These are phyloP conservation scores for Chiloscyllium punctatum DNA, from an alignment of 2,797 vertebrate species.

Conservation along the genomic window DNA sequence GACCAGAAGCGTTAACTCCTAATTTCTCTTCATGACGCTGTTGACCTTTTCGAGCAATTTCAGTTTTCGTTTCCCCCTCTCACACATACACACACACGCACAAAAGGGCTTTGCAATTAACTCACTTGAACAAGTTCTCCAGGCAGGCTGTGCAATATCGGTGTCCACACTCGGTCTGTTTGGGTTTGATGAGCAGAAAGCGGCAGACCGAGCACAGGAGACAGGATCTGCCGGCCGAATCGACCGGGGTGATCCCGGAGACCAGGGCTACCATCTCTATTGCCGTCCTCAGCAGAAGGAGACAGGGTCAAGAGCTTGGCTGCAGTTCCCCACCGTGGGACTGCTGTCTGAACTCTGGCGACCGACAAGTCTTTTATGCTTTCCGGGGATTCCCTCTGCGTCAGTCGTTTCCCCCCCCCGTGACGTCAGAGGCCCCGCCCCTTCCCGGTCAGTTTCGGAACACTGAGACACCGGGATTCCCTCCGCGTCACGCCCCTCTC, in stretches of 20 bases:
- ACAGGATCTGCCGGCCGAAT: background rate
- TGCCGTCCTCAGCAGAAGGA: background rate
- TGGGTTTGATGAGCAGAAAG: conserved; percentile 41
- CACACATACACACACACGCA: no score
- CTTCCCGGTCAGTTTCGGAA: background rate
- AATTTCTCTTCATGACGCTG: no score
- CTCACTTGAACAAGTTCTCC: conserved; percentile 40
- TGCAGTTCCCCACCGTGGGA: no score
- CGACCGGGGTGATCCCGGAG: conserved; percentile 39
- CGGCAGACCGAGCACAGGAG: conserved; percentile 43
- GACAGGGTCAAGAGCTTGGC: background rate
- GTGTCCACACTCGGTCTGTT: conserved; percentile 43
- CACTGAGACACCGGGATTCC: background rate
- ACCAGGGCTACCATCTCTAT: conserved; percentile 36
- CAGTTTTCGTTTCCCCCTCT: no score
- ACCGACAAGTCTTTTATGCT: background rate
- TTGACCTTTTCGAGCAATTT: no score
- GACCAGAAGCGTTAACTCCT: no score
- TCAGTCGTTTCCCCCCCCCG: background rate
- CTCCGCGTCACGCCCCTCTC: no score
- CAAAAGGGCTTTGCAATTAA: background rate
- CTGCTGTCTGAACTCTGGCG: background rate
- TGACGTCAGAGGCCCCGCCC: background rate
- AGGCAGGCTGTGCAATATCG: conserved; percentile 41
- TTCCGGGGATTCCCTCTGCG: background rate